A percentile compares a stretch with the other conserved stretches of the same genome.
Conservation (phyloP, 2,797 vertebrate genomes). For the Semaprochilodus insignis region DNA sequence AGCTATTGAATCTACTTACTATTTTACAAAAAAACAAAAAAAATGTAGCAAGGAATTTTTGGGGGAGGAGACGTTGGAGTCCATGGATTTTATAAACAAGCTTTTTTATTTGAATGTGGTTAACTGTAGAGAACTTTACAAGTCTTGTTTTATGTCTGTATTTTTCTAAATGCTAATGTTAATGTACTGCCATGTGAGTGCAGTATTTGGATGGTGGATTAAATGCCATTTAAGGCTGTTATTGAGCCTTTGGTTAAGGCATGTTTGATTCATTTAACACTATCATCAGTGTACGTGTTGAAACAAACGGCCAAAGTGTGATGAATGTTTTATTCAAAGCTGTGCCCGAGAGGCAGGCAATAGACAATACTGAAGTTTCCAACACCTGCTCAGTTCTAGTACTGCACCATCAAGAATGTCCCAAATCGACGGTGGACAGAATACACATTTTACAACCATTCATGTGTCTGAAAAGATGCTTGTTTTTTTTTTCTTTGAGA, state of each 20-base stretch:
- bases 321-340: neutral
- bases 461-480: neutral
- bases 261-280: neutral
- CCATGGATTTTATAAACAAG: neutral
- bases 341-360: neutral
- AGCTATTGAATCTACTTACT: conserved; percentile 67
- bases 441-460: neutral
- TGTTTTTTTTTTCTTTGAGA: neutral
- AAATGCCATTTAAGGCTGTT: neutral
- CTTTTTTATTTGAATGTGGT: conserved; percentile 17
- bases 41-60: conserved; percentile 5
- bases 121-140: conserved; percentile 33
- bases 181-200: conserved; percentile 29
- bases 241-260: neutral
- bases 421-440: neutral
- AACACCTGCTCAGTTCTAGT: neutral
- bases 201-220: conserved; percentile 12
- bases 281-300: neutral
- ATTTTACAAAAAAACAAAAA: conserved; percentile 58
- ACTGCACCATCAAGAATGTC: neutral
- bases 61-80: neutral
- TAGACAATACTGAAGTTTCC: neutral
- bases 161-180: conserved; percentile 41
- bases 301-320: neutral
- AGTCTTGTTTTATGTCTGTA: conserved; percentile 45